These are phyloP conservation scores for Heterocephalus glaber DNA, from an alignment of 2,113 vertebrate species.

Conservation along the genomic window DNA sequence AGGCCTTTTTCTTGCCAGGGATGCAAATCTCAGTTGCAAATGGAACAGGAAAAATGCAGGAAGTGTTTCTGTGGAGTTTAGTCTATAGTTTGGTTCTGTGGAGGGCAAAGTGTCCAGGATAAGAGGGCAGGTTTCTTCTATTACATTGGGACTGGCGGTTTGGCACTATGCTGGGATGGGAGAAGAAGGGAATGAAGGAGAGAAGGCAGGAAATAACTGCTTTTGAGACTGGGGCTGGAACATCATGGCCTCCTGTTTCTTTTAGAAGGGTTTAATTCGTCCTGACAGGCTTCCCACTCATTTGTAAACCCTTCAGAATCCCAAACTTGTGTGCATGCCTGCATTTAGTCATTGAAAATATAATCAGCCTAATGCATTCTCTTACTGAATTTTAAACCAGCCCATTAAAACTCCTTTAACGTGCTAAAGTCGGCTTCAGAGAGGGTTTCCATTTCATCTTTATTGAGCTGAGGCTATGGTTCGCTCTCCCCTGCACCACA, in stretches of 20 bases:
- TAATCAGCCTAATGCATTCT: conserved; percentile 88
- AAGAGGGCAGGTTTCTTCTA: neutral
- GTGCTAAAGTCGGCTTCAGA: conserved; percentile 88
- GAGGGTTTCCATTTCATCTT: conserved; percentile 91
- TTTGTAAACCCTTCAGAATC: conserved; percentile 77
- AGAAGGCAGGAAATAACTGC: neutral
- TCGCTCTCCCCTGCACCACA: conserved; percentile 82
- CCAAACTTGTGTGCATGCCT: conserved; percentile 78
- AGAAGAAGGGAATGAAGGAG: neutral
- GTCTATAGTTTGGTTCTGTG: neutral
- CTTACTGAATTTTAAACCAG: conserved; percentile 90
- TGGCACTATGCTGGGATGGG: rapidly evolving
- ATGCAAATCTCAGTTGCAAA: neutral
- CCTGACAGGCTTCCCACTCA: conserved; percentile 65
- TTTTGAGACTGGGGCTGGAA: conserved; percentile 27
- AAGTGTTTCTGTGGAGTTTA: rapidly evolving
- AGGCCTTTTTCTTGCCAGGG: neutral
- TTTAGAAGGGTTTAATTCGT: conserved; percentile 47
- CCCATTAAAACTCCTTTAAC: conserved; percentile 90
- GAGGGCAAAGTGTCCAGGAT: neutral
- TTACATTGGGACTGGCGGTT: neutral
- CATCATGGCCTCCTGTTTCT: neutral
- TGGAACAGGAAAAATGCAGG: rapidly evolving
- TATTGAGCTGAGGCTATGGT: conserved; percentile 85
- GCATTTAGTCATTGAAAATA: conserved; percentile 85